Evolutionary conservation across 2,888 invertebrate species (phyloP).

Genomic region (Creontiades dilutus): DNA sequence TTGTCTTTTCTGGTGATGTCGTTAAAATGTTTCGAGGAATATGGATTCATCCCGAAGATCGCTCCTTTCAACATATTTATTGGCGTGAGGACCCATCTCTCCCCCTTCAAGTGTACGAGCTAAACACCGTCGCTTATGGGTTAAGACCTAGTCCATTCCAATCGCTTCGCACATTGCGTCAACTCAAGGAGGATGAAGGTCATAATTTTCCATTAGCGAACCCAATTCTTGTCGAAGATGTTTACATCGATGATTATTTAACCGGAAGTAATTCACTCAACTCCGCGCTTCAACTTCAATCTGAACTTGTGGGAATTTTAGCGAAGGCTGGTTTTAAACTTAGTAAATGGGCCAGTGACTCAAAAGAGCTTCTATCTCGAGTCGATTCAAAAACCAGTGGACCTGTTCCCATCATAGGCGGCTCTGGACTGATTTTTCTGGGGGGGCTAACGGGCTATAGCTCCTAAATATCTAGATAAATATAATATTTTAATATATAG

Average conservation of each 20-base stretch:
- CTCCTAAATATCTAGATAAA: no score
- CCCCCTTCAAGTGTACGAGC: background rate
- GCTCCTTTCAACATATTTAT: no score
- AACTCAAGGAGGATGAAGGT: background rate
- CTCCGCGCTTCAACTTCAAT: no score
- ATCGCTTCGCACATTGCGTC: background rate
- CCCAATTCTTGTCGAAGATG: background rate
- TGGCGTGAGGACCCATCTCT: no score
- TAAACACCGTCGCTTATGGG: background rate
- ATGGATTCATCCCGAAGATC: no score
- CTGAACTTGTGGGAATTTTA: background rate
- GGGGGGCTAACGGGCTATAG: no score
- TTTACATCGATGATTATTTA: slow-evolving; percentile 43
- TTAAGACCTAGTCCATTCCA: background rate
- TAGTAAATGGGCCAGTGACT: slow-evolving; percentile 64
- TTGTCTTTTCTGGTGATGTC: no score
- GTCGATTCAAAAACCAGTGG: no score
- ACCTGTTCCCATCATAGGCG: background rate
- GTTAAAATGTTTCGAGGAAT: no score
- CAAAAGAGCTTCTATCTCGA: background rate
- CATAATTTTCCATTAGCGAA: background rate
- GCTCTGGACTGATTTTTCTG: no score
- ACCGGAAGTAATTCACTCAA: background rate
- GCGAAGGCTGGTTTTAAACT: slow-evolving; percentile 42
- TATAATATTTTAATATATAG: no score